Evolutionary conservation across 2,797 vertebrate genomes (phyloP).

Genomic region (Aphelocoma californica): DNA sequence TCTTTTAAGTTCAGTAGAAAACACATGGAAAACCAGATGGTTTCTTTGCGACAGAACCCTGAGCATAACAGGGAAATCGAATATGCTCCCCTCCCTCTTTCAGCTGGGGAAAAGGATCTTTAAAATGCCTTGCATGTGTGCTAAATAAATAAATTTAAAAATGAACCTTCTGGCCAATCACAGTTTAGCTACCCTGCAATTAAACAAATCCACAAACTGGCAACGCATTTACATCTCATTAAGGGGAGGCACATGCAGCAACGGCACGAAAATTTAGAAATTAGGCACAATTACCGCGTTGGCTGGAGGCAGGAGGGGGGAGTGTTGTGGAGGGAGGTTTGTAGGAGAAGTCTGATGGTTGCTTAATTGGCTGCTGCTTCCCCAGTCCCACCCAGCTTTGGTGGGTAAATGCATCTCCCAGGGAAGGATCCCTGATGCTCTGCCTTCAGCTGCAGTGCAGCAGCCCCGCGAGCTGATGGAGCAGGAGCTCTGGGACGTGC

Average conservation of each 20-base stretch:
- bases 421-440: background rate
- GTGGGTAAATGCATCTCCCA: background rate
- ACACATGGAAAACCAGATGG: background rate
- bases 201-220: constrained; percentile 76
- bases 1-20: background rate
- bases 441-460: background rate
- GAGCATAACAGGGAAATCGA: background rate
- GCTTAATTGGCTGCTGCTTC: constrained; percentile 57
- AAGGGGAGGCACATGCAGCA: constrained; percentile 73
- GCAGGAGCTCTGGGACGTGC: background rate
- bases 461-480: background rate
- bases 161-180: constrained; percentile 74
- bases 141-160: constrained; percentile 70
- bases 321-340: constrained; percentile 45
- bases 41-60: background rate
- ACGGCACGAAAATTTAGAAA: constrained; percentile 78
- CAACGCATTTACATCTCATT: constrained; percentile 79
- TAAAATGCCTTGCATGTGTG: background rate
- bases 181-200: constrained; percentile 76
- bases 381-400: constrained; percentile 27
- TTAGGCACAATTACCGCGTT: constrained; percentile 78
- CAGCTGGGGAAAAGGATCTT: constrained; percentile 16
- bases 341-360: constrained; percentile 62
- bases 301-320: constrained; percentile 59
- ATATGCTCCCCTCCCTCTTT: background rate